phyloP scores from a whole-genome alignment of 2,113 vertebrate species.

The Takifugu bimaculatus region DNA sequence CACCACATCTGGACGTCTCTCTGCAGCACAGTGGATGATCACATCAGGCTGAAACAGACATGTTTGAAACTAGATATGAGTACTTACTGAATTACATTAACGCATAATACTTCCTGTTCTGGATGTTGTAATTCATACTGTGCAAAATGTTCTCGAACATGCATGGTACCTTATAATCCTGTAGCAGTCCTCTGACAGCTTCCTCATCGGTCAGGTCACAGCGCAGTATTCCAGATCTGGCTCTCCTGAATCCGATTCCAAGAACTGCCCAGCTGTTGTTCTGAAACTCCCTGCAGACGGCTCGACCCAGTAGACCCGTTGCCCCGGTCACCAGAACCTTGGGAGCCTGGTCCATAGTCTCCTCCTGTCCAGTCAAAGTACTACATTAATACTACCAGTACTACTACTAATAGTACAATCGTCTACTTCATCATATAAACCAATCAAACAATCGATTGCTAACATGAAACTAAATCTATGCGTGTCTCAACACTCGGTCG shows the following conservation, averaged over 20 bases:
- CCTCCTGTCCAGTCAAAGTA: constrained; percentile 70
- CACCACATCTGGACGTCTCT: constrained; percentile 92
- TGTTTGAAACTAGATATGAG: neutral
- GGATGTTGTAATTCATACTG: too few species aligned
- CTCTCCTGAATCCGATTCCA: constrained; percentile 85
- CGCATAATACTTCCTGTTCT: too few species aligned
- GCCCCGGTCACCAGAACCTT: constrained; percentile 88
- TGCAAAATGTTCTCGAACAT: neutral
- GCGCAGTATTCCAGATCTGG: constrained; percentile 82
- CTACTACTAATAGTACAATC: too few species aligned
- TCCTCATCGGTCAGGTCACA: constrained; percentile 85
- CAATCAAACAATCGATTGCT: too few species aligned
- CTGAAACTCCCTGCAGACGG: constrained; percentile 87
- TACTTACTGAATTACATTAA: too few species aligned
- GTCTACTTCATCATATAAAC: too few species aligned
- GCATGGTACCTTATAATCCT: constrained; percentile 80
- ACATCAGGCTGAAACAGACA: constrained; percentile 81
- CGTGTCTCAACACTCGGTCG: too few species aligned
- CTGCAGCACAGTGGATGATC: constrained; percentile 94
- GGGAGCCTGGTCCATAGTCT: constrained; percentile 71
- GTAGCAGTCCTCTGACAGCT: constrained; percentile 80
- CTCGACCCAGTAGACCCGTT: constrained; percentile 89
- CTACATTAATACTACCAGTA: neutral
- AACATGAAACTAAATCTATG: too few species aligned
- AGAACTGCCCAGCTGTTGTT: constrained; percentile 80